Conservation (phyloP, 2,888 invertebrate species). For the Lycophotia porphyrea region DNA sequence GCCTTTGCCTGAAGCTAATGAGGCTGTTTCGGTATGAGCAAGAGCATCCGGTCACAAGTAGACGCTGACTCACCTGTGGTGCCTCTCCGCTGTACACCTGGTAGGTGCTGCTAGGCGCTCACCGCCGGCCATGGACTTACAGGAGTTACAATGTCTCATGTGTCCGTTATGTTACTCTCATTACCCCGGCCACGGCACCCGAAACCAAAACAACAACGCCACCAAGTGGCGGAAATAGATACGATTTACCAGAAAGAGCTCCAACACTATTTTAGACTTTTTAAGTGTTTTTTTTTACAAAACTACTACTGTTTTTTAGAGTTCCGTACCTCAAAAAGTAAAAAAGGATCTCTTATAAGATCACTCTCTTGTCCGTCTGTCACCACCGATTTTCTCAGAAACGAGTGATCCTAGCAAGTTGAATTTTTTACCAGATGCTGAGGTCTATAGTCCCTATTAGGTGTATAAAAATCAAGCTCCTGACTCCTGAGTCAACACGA, state of each 20-base stretch:
- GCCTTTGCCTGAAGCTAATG: slow-evolving; percentile 10
- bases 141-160: not conserved
- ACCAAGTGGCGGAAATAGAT: not conserved
- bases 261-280: not conserved
- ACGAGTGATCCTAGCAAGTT: no score
- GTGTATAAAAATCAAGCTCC: no score
- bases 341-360: no score
- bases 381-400: no score
- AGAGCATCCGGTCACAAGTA: slow-evolving; percentile 1
- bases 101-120: no score
- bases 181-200: not conserved
- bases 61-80: not conserved
- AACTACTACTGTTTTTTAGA: no score
- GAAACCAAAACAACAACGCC: not conserved
- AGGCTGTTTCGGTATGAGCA: not conserved
- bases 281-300: not conserved
- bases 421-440: no score
- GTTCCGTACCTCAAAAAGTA: no score
- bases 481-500: no score
- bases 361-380: no score
- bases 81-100: not conserved
- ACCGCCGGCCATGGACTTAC: no score
- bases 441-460: no score
- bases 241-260: not conserved
- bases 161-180: not conserved